A percentile compares a stretch with the other conserved stretches of the same genome.
Evolutionary conservation across 37 sponge, comb jelly and placozoan genomes (phyloP).

Genomic region (Geodia barretti): DNA sequence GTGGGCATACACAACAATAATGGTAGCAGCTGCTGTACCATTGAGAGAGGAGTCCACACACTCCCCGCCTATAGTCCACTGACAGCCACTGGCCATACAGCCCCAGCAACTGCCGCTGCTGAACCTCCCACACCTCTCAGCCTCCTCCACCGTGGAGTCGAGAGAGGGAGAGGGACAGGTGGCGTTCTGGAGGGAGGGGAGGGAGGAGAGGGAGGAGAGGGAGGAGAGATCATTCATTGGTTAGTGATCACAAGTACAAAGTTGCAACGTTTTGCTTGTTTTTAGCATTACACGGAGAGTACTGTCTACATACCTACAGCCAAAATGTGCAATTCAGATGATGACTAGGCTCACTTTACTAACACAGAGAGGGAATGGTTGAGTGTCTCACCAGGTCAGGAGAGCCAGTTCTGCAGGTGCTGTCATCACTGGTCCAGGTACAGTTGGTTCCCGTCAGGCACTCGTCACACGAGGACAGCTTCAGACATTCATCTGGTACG

Average conservation of each 20-base stretch:
- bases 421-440: background rate
- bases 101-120: background rate
- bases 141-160: no score
- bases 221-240: no score
- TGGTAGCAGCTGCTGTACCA: background rate
- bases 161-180: background rate
- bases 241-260: no score
- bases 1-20: no score
- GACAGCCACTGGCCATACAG: background rate
- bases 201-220: background rate
- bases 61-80: background rate
- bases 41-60: background rate
- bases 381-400: no score
- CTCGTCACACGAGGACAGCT: background rate
- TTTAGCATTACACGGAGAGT: no score
- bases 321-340: no score
- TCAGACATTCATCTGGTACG: background rate
- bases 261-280: no score
- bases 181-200: background rate
- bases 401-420: background rate
- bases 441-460: background rate
- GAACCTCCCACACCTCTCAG: background rate
- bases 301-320: no score
- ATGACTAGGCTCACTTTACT: no score
- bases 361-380: no score